These are phyloP conservation scores for Grantiella picta DNA, from an alignment of 2,113 vertebrate species.

Conservation along the genomic window DNA sequence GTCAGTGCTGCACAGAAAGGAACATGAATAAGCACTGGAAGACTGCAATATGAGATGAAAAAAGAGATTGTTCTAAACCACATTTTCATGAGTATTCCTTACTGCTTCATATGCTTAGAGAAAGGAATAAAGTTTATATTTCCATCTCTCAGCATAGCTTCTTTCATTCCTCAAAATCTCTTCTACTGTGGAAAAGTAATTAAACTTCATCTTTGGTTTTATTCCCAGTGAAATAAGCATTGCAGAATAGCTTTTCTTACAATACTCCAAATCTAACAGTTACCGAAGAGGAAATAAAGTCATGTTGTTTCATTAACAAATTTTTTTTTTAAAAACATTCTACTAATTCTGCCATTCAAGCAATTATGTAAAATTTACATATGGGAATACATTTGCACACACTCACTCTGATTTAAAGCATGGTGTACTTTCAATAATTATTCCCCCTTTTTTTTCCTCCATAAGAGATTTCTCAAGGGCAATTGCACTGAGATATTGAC, in stretches of 20 bases:
- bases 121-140: background rate
- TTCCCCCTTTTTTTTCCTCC: background rate
- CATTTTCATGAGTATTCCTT: background rate
- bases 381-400: background rate
- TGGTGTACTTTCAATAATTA: background rate
- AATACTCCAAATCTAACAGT: background rate
- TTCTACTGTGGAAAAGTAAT: constrained; percentile 1
- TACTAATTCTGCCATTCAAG: background rate
- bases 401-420: background rate
- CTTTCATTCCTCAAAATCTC: background rate
- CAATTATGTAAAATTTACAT: background rate
- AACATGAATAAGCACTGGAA: background rate
- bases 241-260: background rate
- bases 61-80: background rate
- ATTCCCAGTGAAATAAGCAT: background rate
- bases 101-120: background rate
- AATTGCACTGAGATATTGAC: background rate
- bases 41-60: background rate
- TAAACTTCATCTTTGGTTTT: background rate
- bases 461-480: background rate
- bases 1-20: background rate
- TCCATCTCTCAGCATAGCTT: background rate
- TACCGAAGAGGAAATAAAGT: background rate
- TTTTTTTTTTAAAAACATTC: background rate
- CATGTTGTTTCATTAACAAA: background rate